These are phyloP conservation scores for Pseudotriccus pelzelni DNA, from an alignment of 2,797 vertebrate species.

Conservation along the genomic window DNA sequence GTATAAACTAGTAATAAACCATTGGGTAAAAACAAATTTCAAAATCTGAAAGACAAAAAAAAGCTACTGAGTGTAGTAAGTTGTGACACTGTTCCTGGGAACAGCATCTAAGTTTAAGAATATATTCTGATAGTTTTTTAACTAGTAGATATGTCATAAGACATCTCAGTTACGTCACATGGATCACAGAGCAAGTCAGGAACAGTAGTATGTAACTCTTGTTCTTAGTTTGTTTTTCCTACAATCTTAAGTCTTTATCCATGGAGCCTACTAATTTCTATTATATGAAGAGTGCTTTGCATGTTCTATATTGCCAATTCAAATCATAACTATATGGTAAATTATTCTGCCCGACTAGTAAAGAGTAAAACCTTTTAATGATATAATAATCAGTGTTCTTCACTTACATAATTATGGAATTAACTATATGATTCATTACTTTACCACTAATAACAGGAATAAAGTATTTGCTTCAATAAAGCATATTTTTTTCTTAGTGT, in stretches of 20 bases:
- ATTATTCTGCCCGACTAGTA: not conserved
- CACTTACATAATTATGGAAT: not conserved
- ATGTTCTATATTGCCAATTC: not conserved
- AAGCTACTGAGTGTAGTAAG: not conserved
- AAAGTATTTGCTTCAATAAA: not conserved
- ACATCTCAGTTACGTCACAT: not conserved
- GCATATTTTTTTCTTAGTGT: not conserved
- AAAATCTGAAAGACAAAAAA: not conserved
- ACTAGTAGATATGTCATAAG: not conserved
- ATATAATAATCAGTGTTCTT: not conserved
- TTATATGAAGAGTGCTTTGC: not conserved
- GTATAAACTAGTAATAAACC: not conserved
- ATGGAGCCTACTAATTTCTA: not conserved
- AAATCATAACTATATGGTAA: not conserved
- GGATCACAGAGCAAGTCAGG: not conserved
- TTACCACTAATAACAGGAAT: not conserved
- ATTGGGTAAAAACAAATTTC: not conserved
- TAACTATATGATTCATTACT: not conserved
- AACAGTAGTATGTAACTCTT: not conserved
- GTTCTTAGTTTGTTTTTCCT: not conserved
- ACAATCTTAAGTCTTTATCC: not conserved
- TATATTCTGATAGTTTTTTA: not conserved
- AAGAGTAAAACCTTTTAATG: not conserved
- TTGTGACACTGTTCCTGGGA: not conserved
- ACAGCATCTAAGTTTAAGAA: not conserved